A percentile compares a stretch with the other conserved stretches of the same genome.
phyloP scores from a whole-genome alignment of 2,113 vertebrate genomes.

The Colaptes auratus region DNA sequence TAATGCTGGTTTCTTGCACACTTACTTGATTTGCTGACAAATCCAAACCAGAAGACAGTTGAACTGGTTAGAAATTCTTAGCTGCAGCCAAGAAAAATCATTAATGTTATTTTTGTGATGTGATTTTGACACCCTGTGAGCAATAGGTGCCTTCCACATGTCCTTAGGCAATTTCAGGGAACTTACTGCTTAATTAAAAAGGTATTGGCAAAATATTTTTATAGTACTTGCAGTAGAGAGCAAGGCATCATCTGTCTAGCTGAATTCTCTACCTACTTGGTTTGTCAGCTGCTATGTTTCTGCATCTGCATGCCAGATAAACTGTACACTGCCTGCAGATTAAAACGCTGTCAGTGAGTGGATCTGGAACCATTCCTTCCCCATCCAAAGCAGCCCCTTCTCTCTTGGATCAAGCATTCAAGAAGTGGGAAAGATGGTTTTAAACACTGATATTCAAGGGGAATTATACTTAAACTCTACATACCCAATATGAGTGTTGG shows the following conservation, averaged over 20 bases:
- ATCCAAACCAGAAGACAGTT: background rate
- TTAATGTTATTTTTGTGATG: background rate
- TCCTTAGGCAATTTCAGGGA: background rate
- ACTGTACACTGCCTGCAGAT: background rate
- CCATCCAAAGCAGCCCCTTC: background rate
- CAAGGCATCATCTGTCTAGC: background rate
- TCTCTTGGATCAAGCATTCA: background rate
- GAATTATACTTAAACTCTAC: background rate
- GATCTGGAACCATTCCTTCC: background rate
- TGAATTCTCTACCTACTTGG: background rate
- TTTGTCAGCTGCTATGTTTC: background rate
- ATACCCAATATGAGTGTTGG: rapidly evolving
- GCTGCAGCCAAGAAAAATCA: background rate
- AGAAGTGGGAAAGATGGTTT: background rate
- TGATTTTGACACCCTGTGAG: background rate
- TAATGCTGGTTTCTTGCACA: background rate
- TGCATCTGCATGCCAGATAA: background rate
- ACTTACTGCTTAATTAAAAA: background rate
- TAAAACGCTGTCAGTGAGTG: background rate
- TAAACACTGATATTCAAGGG: background rate
- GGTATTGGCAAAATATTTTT: background rate
- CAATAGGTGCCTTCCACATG: background rate
- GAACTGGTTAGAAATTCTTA: background rate
- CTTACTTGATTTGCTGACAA: background rate
- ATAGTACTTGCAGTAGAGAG: background rate